Base-by-base conservation (phyloP, 2,888 invertebrate species). In the Acanthococcus lagerstroemiae region DNA sequence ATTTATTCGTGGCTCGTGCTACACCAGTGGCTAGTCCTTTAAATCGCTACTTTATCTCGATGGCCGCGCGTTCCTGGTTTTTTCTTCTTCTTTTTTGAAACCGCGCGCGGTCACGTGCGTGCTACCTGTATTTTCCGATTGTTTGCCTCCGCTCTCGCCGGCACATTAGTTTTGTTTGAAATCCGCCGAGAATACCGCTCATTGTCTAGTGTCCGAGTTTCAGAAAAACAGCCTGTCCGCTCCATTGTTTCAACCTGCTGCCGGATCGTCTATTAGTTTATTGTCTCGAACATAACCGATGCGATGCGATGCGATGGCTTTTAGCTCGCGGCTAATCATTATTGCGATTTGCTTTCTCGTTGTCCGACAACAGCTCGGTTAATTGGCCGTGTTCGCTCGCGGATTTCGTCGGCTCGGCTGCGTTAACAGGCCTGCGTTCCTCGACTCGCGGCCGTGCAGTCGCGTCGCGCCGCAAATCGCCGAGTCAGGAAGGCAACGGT, bases 131-230 rank as follows among this genome's bases (percentile, higher is more conserved):
- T 63, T 52, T 54, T 63, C 17, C 44, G 46, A 46, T 44, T 26
- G 25, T 58, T 58, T 46, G 58, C 37, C 26, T 63, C 54, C 52
- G 44, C 30, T 52, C 37, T 37, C 37, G 52, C 63, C 63, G 63
- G 52, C 63, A 37, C 54, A 52, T 63, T 63, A 37, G 63, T 9
- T 54, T 27, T 21, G 63, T 63, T 63, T 63, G 63, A 63, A 54
- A 52, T 63, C 30, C 54, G 52, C 30, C 63, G 44, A 63, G 54
- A 63, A 54, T 54, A 54, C 63, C 63, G 63, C 63, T 63, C 52
- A 63, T 63, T 63, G 63, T 63, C 63, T 63, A 24, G 54, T 63
- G 63, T 63, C 63, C 54, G 63, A 63, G 63, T 63, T 63, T 52
- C 37, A 52, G 27, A 52, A 54, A 46, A 60, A 60, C 27, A 50